Base-by-base conservation (phyloP, 1,140 invertebrate species). In the Thaumatotibia leucotreta region DNA sequence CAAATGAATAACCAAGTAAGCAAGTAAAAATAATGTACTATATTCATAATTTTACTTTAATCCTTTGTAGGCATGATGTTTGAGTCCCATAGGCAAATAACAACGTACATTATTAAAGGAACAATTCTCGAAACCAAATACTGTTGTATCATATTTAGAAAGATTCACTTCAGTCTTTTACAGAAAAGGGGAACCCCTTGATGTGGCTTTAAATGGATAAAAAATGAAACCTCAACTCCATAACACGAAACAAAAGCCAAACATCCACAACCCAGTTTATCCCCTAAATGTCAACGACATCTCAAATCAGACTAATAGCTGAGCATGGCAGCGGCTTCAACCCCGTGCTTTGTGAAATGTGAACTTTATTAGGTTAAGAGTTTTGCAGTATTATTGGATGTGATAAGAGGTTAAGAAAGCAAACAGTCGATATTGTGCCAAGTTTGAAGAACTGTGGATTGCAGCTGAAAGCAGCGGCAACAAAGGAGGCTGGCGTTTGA, bases 401-500 rank as follows among this genome's bases (percentile, higher is more conserved):
- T 50, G 50, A 49, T 22, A 39, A 35, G 39, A 68, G 27, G 22
- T 29, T 45, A 64, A 65, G 20, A 61, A 52, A 68, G 33, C 64
- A 54, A 63, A 65, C 45, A 65, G 32, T 67, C 35, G 50, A 66
- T 65, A 71, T 66, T 69, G 65, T 77, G 63, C 52, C 65, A 78
- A 78, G 72, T 76, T 76, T 79, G 70, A 71, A 80, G 76, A 77
- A 73, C 35, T 27, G 35, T 39, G 68, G 69, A 74, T 71, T 71
- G 68, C 64, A 69, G 65, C 64, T 74, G 72, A 75, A 76, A 82
- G 68, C 70, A 65, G 64, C 64, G 70, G 61, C 33, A 73, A 79
- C 80, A 82, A 84, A 80, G 77, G 75, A 76, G 54, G 27, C 52
- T 69, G 65, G 66, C 74, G 73, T 70, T 70, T 61, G 50, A 70